phyloP scores from a whole-genome alignment of 2,113 vertebrate genomes.

The Circaetus gallicus region DNA sequence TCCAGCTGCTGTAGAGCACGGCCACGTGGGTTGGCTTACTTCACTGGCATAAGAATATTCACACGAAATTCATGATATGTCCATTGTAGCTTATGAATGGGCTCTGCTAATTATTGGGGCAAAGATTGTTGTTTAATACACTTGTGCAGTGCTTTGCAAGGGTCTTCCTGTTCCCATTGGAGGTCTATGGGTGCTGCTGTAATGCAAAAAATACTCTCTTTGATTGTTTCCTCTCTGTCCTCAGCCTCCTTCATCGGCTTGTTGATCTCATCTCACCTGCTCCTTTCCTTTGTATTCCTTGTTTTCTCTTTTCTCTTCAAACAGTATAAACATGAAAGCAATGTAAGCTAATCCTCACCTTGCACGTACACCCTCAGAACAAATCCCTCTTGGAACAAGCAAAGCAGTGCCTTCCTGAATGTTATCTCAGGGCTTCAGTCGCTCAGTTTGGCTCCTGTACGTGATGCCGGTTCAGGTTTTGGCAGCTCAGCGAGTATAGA shows the following conservation, averaged over 20 bases:
- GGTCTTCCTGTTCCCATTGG: background rate
- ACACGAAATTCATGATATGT: background rate
- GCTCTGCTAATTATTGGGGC: background rate
- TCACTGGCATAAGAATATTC: background rate
- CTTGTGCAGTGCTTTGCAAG: background rate
- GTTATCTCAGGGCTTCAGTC: constrained; percentile 45
- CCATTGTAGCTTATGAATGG: background rate
- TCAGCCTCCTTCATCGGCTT: background rate
- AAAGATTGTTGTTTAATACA: background rate
- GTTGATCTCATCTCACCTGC: background rate
- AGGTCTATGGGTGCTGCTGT: background rate
- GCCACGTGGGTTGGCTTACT: accelerated
- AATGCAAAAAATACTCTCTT: background rate
- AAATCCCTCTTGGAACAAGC: background rate
- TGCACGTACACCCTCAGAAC: background rate
- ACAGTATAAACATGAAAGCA: background rate
- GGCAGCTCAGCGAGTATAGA: background rate
- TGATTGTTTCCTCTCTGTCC: background rate
- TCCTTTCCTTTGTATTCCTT: background rate
- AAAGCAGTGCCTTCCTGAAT: background rate
- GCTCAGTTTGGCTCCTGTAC: background rate
- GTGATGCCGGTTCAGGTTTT: background rate
- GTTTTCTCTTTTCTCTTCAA: background rate
- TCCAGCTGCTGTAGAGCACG: background rate
- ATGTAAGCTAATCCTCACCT: background rate